phyloP scores from a whole-genome alignment of 2,113 vertebrate species.

The Pterophyllum scalare region DNA sequence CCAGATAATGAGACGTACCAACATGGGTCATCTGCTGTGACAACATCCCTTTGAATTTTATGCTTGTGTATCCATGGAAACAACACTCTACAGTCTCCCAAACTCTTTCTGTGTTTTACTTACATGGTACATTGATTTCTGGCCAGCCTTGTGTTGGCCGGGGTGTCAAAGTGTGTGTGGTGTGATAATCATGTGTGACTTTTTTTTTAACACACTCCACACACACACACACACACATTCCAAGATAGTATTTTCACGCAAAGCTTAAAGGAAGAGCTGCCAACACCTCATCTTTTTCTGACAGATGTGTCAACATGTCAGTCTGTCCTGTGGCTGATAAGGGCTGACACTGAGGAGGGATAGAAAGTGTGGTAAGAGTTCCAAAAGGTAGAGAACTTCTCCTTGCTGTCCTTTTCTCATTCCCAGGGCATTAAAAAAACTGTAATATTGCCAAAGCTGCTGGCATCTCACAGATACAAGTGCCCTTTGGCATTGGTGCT shows the following conservation, averaged over 20 bases:
- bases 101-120: background rate
- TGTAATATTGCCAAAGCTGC: background rate
- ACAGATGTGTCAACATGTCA: conserved; percentile 12
- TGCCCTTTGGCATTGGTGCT: background rate
- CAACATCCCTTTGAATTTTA: conserved; percentile 2
- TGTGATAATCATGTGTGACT: background rate
- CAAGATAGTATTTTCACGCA: background rate
- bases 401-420: background rate
- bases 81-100: background rate
- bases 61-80: conserved; percentile 49
- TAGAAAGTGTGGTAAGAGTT: background rate
- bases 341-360: conserved; percentile 1
- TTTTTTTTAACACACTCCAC: background rate
- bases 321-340: conserved; percentile 4
- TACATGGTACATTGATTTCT: background rate
- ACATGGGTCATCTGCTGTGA: conserved; percentile 13
- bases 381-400: background rate
- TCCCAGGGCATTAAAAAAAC: background rate
- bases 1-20: conserved; percentile 23
- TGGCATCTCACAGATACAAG: background rate
- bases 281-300: background rate
- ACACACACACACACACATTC: background rate
- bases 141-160: background rate
- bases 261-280: background rate
- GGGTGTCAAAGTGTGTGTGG: background rate